Percentiles rank a stretch among this genome's conserved stretches.
Evolutionary conservation across 2,888 invertebrate species (phyloP).

Genomic region (Halictus ligatus): DNA sequence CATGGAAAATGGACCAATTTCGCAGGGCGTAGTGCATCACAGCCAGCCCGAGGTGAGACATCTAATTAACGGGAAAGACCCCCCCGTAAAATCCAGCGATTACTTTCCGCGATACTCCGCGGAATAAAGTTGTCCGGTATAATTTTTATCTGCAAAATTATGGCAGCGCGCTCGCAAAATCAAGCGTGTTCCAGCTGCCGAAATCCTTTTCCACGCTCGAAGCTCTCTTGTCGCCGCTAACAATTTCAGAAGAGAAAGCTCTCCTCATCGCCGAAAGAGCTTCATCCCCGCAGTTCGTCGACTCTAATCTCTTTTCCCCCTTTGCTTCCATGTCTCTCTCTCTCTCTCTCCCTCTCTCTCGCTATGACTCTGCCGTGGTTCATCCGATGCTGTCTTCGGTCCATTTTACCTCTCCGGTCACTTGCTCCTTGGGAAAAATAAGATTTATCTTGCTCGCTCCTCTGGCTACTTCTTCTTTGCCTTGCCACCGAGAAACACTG

Average conservation of each 20-base stretch:
- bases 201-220: slow-evolving; percentile 15
- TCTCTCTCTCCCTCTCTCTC: no score
- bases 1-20: not conserved
- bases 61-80: slow-evolving; percentile 24
- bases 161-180: slow-evolving; percentile 9
- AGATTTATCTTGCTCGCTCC: not conserved
- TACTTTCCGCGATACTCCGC: not conserved
- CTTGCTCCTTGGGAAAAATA: slow-evolving; percentile 20
- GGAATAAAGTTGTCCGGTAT: slow-evolving; percentile 17
- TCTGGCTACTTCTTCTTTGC: not conserved
- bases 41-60: not conserved
- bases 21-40: not conserved
- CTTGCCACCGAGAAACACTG: not conserved
- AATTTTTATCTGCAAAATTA: slow-evolving; percentile 42
- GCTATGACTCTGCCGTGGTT: not conserved
- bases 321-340: not conserved
- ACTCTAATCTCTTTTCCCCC: slow-evolving; percentile 33
- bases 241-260: slow-evolving; percentile 25
- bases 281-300: not conserved
- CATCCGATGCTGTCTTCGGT: slow-evolving; percentile 17
- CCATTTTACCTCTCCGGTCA: not conserved
- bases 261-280: slow-evolving; percentile 8
- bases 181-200: slow-evolving; percentile 8
- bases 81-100: slow-evolving; percentile 7
- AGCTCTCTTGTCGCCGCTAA: slow-evolving; percentile 35